These are phyloP conservation scores for Myanophis thanlyinensis DNA, from an alignment of 2,113 vertebrate genomes.

Conservation along the genomic window DNA sequence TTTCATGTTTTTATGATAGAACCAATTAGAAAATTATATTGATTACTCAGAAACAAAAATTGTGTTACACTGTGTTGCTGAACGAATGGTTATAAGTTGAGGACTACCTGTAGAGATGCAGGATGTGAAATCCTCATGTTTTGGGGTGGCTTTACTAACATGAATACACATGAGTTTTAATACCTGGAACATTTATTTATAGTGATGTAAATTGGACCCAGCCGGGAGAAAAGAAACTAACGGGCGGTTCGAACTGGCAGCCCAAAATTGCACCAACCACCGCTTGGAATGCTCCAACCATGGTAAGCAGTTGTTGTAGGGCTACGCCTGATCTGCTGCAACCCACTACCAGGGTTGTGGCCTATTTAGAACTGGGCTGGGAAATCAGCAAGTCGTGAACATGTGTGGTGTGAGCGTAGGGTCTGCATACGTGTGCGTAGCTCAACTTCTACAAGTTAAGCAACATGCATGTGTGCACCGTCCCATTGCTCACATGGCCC, in stretches of 20 bases:
- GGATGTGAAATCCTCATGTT: background rate
- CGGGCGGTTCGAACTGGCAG: constrained; percentile 94
- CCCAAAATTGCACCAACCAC: constrained; percentile 92
- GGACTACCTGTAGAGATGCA: background rate
- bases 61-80: no score
- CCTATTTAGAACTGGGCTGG: no score
- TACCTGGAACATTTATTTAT: constrained; percentile 58
- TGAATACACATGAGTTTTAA: constrained; percentile 32
- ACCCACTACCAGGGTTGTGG: background rate
- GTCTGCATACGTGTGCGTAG: background rate
- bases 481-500: accelerated
- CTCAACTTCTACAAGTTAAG: background rate
- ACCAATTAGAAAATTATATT: no score
- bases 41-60: no score
- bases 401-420: background rate
- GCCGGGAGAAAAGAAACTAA: constrained; percentile 92
- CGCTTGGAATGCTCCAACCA: constrained; percentile 91
- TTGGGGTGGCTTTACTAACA: background rate
- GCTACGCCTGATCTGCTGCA: no score
- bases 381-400: no score
- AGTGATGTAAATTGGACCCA: constrained; percentile 97
- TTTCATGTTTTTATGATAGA: no score
- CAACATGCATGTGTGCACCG: background rate
- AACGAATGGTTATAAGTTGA: background rate
- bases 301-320: constrained; percentile 77